Conservation (phyloP, 2,888 invertebrate species). For the Pecten maximus region DNA sequence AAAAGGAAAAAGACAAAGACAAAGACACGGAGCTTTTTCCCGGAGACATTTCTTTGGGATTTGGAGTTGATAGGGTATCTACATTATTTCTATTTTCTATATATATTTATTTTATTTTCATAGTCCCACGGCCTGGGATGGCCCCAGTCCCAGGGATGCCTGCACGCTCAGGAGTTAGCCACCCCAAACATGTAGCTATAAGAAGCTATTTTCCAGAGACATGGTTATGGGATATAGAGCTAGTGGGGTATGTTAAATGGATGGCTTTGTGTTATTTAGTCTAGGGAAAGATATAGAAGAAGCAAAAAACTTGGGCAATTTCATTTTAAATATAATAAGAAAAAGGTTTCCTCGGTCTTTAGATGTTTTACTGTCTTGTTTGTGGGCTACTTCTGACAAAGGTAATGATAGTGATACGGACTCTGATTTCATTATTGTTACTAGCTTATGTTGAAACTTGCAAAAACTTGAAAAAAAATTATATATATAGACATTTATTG, state of each 20-base stretch:
- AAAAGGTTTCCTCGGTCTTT: too few species aligned
- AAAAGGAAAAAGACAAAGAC: not conserved
- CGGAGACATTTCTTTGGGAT: conserved; percentile 79
- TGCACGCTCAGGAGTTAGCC: not conserved
- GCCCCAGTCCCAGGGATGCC: conserved; percentile 34
- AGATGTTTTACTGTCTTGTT: too few species aligned
- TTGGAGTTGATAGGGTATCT: conserved; percentile 57
- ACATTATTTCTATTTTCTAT: not conserved
- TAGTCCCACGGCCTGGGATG: not conserved
- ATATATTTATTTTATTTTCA: conserved; percentile 23
- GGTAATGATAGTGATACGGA: too few species aligned
- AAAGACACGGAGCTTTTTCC: conserved; percentile 66
- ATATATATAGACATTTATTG: too few species aligned
- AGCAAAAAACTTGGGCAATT: not conserved
- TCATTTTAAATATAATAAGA: too few species aligned
- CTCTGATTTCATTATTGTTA: too few species aligned
- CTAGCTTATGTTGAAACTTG: too few species aligned
- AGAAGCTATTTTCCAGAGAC: conserved; percentile 76
- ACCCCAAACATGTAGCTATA: conserved; percentile 47
- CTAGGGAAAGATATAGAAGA: not conserved
- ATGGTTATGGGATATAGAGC: conserved; percentile 75
- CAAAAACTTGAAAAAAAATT: too few species aligned
- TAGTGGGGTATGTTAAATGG: conserved; percentile 64
- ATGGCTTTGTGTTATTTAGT: not conserved
- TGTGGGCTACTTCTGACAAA: too few species aligned